Evolutionary conservation across 2,797 vertebrate species (phyloP), one percentile per base, ranked within the genome.

Genomic region (Poliocrania exsul): DNA sequence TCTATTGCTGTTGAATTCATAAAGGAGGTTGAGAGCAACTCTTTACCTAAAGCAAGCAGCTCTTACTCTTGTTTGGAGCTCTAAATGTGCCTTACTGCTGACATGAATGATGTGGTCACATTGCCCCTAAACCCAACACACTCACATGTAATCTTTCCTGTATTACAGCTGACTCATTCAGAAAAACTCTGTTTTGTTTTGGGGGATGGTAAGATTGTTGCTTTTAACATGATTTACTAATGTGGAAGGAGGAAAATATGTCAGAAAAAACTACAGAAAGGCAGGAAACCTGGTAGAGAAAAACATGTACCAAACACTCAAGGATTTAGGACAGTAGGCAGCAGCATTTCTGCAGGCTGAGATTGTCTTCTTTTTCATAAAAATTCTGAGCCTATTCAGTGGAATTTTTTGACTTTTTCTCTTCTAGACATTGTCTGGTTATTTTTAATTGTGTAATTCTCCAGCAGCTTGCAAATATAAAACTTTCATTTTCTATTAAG

Each of bases 401-500:
- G 10, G 4, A 31, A 17, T 17, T 89, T 86, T 81, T 92, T 92
- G 13, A 20, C 58, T 85, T 95, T 94, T 96, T 70, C 49, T 91
- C 37, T 72, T 84, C 66, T 57, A 80, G 47, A 35, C 14, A 58
- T 7, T 40, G 26, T 66, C 69, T 88, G 35, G 50, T 84, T 92
- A 90, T 78, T 96, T 96, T 93, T 95, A 88, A 96, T 90, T 93
- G 58, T 88, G 67, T 61, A 69, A 62, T 83, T 95, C 75, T 95
- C 40, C 2, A 9, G 26, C 35, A 92, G 70, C 49, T 88, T 94
- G 74, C 33, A 89, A 93, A 93, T 65, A 31, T 65, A 92, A 88
- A 93, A 86, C 78, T 91, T 95, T 81, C 50, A 50, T 84, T 97
- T 96, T 94, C 86, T 90, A 92, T 86, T 90, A 92, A 92, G 88